These are phyloP conservation scores for Mirounga angustirostris DNA, from an alignment of 2,113 vertebrate species.

Conservation along the genomic window DNA sequence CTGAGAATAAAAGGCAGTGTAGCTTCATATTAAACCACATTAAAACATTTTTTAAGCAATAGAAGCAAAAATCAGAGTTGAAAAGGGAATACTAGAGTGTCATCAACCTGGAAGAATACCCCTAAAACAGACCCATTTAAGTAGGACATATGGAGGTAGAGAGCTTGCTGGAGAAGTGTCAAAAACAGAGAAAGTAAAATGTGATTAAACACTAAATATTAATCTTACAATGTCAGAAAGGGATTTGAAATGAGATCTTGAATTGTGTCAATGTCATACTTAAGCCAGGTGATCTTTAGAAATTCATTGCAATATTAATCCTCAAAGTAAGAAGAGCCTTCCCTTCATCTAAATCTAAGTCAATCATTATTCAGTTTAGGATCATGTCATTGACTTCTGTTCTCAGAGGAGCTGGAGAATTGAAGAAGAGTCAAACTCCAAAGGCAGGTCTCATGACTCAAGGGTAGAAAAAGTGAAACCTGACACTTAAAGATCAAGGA, in stretches of 20 bases:
- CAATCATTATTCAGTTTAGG: not conserved
- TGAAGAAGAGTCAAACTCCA: conserved; percentile 41
- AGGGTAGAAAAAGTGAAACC: not conserved
- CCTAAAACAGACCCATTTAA: not conserved
- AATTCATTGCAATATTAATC: conserved; percentile 13
- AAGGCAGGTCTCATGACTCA: not conserved
- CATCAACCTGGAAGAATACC: conserved; percentile 23
- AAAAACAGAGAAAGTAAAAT: not conserved
- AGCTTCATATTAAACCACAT: not conserved
- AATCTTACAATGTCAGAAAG: not conserved
- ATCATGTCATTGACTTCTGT: not conserved
- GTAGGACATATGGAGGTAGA: not conserved
- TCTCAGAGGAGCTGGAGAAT: conserved; percentile 26
- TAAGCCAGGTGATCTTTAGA: not conserved
- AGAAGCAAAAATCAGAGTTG: conserved; percentile 49
- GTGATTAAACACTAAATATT: not conserved
- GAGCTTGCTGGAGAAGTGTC: conserved; percentile 10
- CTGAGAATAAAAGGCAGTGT: not conserved
- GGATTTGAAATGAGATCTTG: conserved; percentile 5
- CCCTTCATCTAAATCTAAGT: conserved; percentile 49
- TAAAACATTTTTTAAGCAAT: conserved; percentile 10
- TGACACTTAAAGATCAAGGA: conserved; percentile 14
- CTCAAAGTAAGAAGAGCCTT: not conserved
- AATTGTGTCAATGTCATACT: not conserved
- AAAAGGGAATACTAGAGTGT: not conserved